Evolutionary conservation across 2,113 vertebrate species (phyloP), one percentile per base, ranked within the genome.

Genomic region (Pygoscelis adeliae): DNA sequence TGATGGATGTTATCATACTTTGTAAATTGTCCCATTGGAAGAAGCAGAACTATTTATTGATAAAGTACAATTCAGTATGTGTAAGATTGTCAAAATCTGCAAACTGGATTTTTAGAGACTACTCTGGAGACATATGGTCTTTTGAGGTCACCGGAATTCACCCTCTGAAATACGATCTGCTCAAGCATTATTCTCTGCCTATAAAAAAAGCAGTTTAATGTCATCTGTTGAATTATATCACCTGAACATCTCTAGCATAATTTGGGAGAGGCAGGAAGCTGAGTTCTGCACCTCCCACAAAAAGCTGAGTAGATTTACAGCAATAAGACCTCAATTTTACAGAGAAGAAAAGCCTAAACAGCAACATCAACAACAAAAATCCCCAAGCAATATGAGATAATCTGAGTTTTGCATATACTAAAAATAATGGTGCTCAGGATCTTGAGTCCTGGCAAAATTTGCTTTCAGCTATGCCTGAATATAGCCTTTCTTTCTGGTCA

Each of bases 401-500:
- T 27, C 21, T 42, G 14, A 36, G 50, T 87, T 93, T 44, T 83
- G 25, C n/a, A 89, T 34, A 62, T 32, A 58, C n/a, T 61, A 42
- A 80, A 74, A 93, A 83, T 42, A 93, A 72, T 26, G 53, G 70
- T 49, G 25, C 21, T 84, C 32, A 44, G 72, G 55, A 40, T 83
- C 73, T 74, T 40, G 32, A 87, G 71, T 87, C 63, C 76, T 94
- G 62, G 80, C 72, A 94, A 63, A 72, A 13, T 32, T 80, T 55
- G 20, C 32, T 78, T 87, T 96, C 79, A 89, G 74, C 30, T 77
- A 26, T 25, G 4, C 58, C 86, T 78, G 74, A 74, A 53, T 83
- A 67, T 36, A 87, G 50, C 55, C 61, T 92, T 97, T 97, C 82
- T 91, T 85, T 86, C 85, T 96, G 94, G 56, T 78, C 67, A 92